Evolutionary conservation across 2,888 invertebrate species (phyloP).

Genomic region (Drosophila pseudotakahashii): DNA sequence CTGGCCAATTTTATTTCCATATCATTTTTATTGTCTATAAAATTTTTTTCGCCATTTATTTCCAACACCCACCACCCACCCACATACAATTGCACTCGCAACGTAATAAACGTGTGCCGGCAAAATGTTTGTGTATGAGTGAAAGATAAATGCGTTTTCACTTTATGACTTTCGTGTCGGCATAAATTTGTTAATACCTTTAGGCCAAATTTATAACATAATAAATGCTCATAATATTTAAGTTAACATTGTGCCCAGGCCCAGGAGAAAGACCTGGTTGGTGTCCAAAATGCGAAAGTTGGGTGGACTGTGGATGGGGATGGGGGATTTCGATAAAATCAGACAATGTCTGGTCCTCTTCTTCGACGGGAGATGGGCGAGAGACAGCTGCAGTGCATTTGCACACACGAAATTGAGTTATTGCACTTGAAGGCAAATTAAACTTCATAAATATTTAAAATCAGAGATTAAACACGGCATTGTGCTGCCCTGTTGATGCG

Average conservation of each 20-base stretch:
- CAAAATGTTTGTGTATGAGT: conserved; percentile 23
- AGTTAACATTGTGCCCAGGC: conserved; percentile 73
- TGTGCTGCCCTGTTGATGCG: conserved; percentile 26
- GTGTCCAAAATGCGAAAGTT: conserved; percentile 62
- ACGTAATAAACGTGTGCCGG: conserved; percentile 10
- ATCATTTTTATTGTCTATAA: conserved; percentile 70
- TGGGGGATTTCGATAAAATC: conserved; percentile 35
- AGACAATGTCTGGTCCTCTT: conserved; percentile 40
- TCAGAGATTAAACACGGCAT: conserved; percentile 81
- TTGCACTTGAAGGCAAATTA: conserved; percentile 83
- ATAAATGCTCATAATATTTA: conserved; percentile 82
- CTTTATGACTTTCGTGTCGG: conserved; percentile 81
- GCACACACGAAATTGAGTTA: conserved; percentile 81
- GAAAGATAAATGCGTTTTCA: conserved; percentile 80
- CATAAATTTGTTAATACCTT: conserved; percentile 80
- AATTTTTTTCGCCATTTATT: conserved; percentile 73
- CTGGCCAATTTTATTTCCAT: conserved; percentile 59
- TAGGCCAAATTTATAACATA: conserved; percentile 82
- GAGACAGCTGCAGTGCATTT: conserved; percentile 32
- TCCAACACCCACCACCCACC: conserved; percentile 14
- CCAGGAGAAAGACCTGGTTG: conserved; percentile 29
- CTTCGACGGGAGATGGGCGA: conserved; percentile 2
- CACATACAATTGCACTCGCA: conserved; percentile 15
- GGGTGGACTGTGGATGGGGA: conserved; percentile 2
- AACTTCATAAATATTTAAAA: conserved; percentile 84